These are phyloP conservation scores for Lepus europaeus DNA, from an alignment of 2,113 vertebrate species.

Conservation along the genomic window DNA sequence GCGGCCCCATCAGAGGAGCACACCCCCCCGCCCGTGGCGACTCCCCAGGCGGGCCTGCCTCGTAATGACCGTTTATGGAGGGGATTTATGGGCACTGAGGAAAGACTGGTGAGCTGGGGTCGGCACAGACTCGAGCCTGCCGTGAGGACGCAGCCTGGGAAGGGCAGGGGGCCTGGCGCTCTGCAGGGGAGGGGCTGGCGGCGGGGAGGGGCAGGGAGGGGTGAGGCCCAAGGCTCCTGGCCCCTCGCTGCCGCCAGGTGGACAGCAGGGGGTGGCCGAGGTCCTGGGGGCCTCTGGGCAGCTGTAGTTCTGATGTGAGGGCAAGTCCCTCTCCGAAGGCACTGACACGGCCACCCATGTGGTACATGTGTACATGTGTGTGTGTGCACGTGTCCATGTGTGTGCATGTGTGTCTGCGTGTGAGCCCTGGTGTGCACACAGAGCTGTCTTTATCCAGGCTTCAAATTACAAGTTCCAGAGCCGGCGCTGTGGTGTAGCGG, in stretches of 20 bases:
- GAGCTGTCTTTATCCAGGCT: not conserved
- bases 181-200: not conserved
- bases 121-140: accelerated
- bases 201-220: accelerated
- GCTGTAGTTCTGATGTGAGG: accelerated
- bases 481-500: too few species aligned
- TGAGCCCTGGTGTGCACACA: too few species aligned
- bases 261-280: not conserved
- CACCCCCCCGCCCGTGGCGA: accelerated
- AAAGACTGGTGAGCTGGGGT: accelerated
- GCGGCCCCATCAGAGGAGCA: too few species aligned
- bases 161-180: accelerated
- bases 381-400: too few species aligned
- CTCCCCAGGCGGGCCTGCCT: accelerated
- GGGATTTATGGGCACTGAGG: not conserved
- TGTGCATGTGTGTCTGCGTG: too few species aligned
- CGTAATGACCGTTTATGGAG: accelerated
- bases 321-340: not conserved
- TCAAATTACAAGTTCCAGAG: accelerated
- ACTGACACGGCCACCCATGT: too few species aligned
- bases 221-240: not conserved
- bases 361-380: too few species aligned
- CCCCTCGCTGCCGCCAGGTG: accelerated
- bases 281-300: accelerated
- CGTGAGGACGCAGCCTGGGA: accelerated